A percentile compares a stretch with the other conserved stretches of the same genome.
Evolutionary conservation across 2,888 invertebrate genomes (phyloP).

Genomic region (Eurois occulta): DNA sequence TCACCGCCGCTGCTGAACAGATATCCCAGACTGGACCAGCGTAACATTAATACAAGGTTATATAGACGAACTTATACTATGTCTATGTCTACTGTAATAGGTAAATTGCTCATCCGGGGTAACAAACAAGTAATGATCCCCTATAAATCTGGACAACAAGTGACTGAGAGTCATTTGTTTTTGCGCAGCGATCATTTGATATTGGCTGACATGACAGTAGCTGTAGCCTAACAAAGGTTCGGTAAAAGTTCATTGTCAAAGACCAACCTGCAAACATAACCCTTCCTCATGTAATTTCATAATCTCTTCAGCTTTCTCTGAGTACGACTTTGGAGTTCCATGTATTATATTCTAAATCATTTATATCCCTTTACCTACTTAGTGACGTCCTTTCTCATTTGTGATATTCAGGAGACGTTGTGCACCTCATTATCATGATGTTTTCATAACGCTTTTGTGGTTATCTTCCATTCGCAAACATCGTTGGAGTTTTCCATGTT

Average conservation of each 20-base stretch:
- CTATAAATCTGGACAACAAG: constrained; percentile 1
- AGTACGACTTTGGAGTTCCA: background rate
- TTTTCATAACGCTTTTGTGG: background rate
- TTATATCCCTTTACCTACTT: background rate
- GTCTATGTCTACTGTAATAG: background rate
- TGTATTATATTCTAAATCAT: background rate
- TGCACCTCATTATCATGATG: background rate
- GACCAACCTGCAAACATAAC: background rate
- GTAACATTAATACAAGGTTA: background rate
- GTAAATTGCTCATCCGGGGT: background rate
- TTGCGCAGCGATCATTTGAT: background rate
- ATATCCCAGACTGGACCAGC: background rate
- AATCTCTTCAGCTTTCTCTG: background rate
- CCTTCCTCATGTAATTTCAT: background rate
- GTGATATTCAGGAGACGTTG: background rate
- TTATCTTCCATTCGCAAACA: background rate
- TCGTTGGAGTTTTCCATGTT: background rate
- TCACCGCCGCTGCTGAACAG: too few species aligned
- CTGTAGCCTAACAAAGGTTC: background rate
- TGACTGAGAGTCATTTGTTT: constrained; percentile 2
- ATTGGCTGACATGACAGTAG: background rate
- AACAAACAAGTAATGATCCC: background rate
- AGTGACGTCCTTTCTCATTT: background rate
- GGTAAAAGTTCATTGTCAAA: background rate
- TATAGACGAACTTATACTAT: background rate